Percentiles rank a stretch among this genome's conserved stretches.
Evolutionary conservation across 2,888 invertebrate genomes (phyloP).

Genomic region (Taenaris catops): DNA sequence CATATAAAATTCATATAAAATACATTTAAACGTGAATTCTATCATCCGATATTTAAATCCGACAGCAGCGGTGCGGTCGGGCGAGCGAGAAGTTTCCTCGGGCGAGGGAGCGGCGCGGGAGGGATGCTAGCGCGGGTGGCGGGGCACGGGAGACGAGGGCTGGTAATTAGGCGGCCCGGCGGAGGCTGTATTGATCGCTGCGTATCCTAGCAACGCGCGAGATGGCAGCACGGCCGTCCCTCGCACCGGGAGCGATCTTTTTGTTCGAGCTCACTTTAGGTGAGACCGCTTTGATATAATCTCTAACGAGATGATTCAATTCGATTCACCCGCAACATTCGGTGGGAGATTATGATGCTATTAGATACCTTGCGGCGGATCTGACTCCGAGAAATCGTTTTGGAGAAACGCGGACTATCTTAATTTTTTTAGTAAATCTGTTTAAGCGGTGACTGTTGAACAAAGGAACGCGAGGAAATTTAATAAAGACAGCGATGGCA

Average conservation of each 20-base stretch:
- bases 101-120: conserved; percentile 33
- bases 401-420: no score
- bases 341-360: conserved; percentile 36
- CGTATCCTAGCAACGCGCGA: conserved; percentile 76
- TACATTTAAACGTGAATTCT: conserved; percentile 74
- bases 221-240: conserved; percentile 67
- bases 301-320: conserved; percentile 65
- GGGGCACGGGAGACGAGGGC: conserved; percentile 30
- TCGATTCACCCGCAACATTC: conserved; percentile 48
- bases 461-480: conserved; percentile 31
- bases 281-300: conserved; percentile 72
- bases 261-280: conserved; percentile 66
- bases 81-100: conserved; percentile 43
- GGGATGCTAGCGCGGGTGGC: conserved; percentile 29
- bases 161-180: conserved; percentile 78
- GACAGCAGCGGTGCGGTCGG: conserved; percentile 51
- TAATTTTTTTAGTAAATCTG: conserved; percentile 31
- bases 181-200: conserved; percentile 77
- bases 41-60: conserved; percentile 78
- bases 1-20: conserved; percentile 58
- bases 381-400: no score
- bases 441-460: conserved; percentile 23
- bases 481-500: conserved; percentile 32
- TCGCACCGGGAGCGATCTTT: conserved; percentile 58
- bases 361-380: conserved; percentile 32